Evolutionary conservation across 1,140 invertebrate species (phyloP).

Genomic region (Drosophila ercepeae): DNA sequence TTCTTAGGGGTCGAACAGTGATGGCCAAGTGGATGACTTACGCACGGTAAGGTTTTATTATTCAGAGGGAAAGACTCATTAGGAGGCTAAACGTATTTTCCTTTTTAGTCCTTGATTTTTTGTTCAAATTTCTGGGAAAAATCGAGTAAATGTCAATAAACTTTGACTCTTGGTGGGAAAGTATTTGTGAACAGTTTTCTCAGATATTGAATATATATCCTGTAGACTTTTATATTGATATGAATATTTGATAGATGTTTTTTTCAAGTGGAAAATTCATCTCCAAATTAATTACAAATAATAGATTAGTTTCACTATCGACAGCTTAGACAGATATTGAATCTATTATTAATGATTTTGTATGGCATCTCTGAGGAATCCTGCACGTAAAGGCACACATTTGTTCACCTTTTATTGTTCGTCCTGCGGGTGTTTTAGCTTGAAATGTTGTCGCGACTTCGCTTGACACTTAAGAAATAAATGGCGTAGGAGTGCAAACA

Average conservation of each 20-base stretch:
- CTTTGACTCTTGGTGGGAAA: too few species aligned
- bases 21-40: slow-evolving; percentile 9
- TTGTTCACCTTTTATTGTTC: slow-evolving; percentile 14
- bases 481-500: slow-evolving; percentile 45
- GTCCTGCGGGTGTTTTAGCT: slow-evolving; percentile 31
- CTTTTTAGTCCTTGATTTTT: background rate
- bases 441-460: slow-evolving; percentile 33
- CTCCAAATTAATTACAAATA: background rate
- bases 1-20: slow-evolving; percentile 2
- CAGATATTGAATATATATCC: too few species aligned
- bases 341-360: slow-evolving; percentile 33
- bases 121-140: background rate
- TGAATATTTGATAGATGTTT: too few species aligned
- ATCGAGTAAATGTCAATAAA: background rate
- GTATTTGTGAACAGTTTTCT: too few species aligned
- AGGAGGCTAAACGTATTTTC: background rate
- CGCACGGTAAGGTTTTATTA: background rate
- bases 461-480: slow-evolving; percentile 37
- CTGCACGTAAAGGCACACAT: background rate
- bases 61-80: background rate
- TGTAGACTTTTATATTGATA: too few species aligned
- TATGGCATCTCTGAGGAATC: slow-evolving; percentile 19
- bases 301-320: background rate
- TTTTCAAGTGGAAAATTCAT: too few species aligned
- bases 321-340: slow-evolving; percentile 7